phyloP scores from a whole-genome alignment of 2,797 vertebrate genomes.

The Alosa sapidissima region DNA sequence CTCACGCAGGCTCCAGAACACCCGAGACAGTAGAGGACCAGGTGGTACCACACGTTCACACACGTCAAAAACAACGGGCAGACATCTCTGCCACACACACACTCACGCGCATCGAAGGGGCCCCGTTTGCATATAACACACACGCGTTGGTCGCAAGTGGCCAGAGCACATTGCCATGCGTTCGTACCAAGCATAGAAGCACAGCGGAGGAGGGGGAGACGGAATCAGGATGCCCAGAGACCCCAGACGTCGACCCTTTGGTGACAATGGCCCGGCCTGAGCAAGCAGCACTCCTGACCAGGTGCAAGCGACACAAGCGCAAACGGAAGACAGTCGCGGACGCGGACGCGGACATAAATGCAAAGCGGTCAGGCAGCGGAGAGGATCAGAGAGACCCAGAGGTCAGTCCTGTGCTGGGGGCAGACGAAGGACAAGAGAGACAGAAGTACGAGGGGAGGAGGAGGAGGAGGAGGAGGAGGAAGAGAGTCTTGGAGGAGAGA shows the following conservation, averaged over 20 bases:
- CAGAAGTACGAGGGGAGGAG: conserved; percentile 4
- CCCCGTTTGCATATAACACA: neutral
- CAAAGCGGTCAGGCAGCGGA: conserved; percentile 60
- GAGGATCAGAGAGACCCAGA: conserved; percentile 34
- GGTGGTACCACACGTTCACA: neutral
- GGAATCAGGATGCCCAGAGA: neutral
- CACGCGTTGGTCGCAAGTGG: neutral
- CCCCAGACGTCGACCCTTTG: neutral
- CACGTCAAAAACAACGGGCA: neutral
- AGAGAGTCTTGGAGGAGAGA: conserved; percentile 56
- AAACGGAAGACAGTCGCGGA: conserved; percentile 66
- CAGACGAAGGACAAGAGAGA: neutral
- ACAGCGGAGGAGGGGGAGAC: conserved; percentile 20
- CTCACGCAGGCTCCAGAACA: neutral
- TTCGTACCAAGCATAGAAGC: conserved; percentile 34
- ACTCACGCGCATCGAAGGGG: neutral
- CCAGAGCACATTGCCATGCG: neutral
- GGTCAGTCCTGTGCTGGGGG: neutral
- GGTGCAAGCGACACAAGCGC: conserved; percentile 79
- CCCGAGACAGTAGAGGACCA: neutral
- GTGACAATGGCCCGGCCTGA: neutral
- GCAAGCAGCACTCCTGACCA: conserved; percentile 31
- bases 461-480: neutral
- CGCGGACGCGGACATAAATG: conserved; percentile 69
- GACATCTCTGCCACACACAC: neutral